phyloP scores from a whole-genome alignment of 1,140 invertebrate species.

The Drosophila azteca region DNA sequence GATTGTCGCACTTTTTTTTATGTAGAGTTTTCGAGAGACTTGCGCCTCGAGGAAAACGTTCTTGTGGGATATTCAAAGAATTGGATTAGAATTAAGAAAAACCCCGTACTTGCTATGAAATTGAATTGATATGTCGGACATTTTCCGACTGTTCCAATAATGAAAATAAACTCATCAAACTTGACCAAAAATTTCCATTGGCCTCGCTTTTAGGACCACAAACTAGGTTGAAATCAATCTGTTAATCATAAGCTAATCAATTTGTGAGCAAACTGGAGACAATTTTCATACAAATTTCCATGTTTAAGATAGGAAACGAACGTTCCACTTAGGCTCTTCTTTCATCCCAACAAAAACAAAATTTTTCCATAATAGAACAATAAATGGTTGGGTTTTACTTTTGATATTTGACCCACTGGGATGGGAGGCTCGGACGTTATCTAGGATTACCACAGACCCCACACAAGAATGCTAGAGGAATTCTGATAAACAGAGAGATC shows the following conservation, averaged over 20 bases:
- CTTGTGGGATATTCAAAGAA: too few relatives aligned
- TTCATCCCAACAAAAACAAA: too few relatives aligned
- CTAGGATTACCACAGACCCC: constrained; percentile 60
- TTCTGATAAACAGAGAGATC: background rate
- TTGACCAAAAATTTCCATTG: too few relatives aligned
- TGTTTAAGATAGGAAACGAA: background rate
- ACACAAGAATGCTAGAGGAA: constrained; percentile 27
- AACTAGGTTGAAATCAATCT: constrained; percentile 19
- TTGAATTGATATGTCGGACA: too few relatives aligned
- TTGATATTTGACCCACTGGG: constrained; percentile 45
- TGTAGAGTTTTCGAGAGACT: too few relatives aligned
- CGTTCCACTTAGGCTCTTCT: too few relatives aligned
- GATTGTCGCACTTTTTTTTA: too few relatives aligned
- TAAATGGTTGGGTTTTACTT: constrained; percentile 47
- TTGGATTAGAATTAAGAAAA: too few relatives aligned
- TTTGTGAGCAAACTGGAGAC: constrained; percentile 40
- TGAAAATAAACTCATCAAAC: too few relatives aligned
- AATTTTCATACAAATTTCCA: constrained; percentile 10
- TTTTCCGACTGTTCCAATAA: too few relatives aligned
- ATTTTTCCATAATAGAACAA: constrained; percentile 42
- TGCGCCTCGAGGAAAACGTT: too few relatives aligned
- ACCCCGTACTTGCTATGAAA: too few relatives aligned
- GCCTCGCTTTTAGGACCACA: background rate
- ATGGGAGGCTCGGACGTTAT: constrained; percentile 1
- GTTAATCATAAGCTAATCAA: constrained; percentile 14